Percentiles rank a stretch among this genome's conserved stretches.
Evolutionary conservation across 2,797 vertebrate species (phyloP).

Genomic region (Hemibagrus guttatus): DNA sequence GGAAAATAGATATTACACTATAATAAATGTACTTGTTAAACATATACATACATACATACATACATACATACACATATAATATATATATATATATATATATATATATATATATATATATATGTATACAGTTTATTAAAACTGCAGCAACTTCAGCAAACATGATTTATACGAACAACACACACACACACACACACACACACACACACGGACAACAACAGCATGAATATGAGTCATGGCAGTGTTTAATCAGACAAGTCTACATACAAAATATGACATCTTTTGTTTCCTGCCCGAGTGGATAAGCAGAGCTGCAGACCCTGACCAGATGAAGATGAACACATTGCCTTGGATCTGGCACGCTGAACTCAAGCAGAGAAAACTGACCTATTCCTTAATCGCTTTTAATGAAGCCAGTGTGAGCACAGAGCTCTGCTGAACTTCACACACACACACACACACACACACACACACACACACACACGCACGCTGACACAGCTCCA

Average conservation of each 20-base stretch:
- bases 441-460: slow-evolving; percentile 43
- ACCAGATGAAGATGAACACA: slow-evolving; percentile 65
- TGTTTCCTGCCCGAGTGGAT: slow-evolving; percentile 65
- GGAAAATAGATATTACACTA: background rate
- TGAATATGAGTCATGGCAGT: slow-evolving; percentile 55
- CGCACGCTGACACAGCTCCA: background rate
- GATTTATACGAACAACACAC: background rate
- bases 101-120: too few relatives aligned
- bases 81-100: too few relatives aligned
- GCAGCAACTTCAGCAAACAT: background rate
- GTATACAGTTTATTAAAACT: background rate
- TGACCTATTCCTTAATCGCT: slow-evolving; percentile 77
- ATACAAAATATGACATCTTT: slow-evolving; percentile 61
- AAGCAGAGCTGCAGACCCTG: slow-evolving; percentile 52
- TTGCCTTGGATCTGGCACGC: slow-evolving; percentile 58
- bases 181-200: background rate
- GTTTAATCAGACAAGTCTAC: slow-evolving; percentile 66
- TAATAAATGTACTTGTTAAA: background rate
- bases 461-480: slow-evolving; percentile 29
- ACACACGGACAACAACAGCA: slow-evolving; percentile 12
- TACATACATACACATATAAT: too few relatives aligned
- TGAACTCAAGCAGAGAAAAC: slow-evolving; percentile 67
- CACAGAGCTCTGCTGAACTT: slow-evolving; percentile 62
- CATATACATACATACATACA: too few relatives aligned
- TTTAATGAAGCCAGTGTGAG: slow-evolving; percentile 77